A percentile compares a stretch with the other conserved stretches of the same genome.
Evolutionary conservation across 2,113 vertebrate species (phyloP).

Genomic region (Romanogobio albipinnatus): DNA sequence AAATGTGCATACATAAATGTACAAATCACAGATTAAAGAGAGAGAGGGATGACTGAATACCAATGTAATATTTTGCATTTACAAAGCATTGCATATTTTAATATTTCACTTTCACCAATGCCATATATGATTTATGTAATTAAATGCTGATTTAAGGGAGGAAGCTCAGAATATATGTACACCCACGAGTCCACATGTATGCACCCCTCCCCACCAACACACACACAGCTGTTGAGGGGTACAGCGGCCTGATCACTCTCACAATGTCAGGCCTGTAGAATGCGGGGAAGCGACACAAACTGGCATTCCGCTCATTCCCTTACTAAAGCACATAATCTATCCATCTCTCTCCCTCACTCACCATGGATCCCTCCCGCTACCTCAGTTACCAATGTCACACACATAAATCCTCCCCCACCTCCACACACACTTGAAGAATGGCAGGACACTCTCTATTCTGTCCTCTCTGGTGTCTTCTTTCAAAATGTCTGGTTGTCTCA

Average conservation of each 20-base stretch:
- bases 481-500: slow-evolving; percentile 43
- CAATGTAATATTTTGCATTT: background rate
- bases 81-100: background rate
- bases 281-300: slow-evolving; percentile 72
- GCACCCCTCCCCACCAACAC: slow-evolving; percentile 39
- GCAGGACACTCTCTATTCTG: slow-evolving; percentile 2
- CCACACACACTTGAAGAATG: background rate
- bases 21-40: background rate
- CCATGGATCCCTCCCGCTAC: slow-evolving; percentile 19
- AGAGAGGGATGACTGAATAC: background rate
- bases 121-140: slow-evolving; percentile 9
- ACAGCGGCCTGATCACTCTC: slow-evolving; percentile 74
- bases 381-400: slow-evolving; percentile 35
- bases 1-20: background rate
- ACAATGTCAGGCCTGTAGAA: slow-evolving; percentile 75
- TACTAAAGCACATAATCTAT: slow-evolving; percentile 64
- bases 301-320: slow-evolving; percentile 71
- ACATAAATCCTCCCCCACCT: background rate
- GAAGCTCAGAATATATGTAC: slow-evolving; percentile 12
- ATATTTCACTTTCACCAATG: too few species aligned
- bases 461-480: slow-evolving; percentile 48
- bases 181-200: slow-evolving; percentile 29
- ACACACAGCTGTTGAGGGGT: slow-evolving; percentile 73
- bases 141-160: background rate
- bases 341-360: slow-evolving; percentile 49